phyloP scores from a whole-genome alignment of 2,888 invertebrate species.

The Agelastica alni region DNA sequence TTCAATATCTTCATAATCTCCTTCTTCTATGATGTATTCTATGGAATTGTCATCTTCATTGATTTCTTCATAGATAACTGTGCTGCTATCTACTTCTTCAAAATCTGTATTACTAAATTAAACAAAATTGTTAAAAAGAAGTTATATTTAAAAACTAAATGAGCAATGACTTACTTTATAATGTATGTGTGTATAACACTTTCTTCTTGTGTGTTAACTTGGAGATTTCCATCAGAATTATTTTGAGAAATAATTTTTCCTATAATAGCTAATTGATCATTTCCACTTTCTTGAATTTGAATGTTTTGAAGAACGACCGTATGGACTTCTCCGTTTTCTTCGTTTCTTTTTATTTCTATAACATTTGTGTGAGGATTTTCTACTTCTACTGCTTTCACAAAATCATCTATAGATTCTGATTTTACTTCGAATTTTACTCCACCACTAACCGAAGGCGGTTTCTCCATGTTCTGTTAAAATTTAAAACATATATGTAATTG shows the following conservation, averaged over 20 bases:
- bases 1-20: slow-evolving; percentile 22
- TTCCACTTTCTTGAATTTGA: slow-evolving; percentile 23
- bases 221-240: slow-evolving; percentile 45
- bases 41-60: slow-evolving; percentile 34
- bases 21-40: slow-evolving; percentile 40
- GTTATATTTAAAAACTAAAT: slow-evolving; percentile 1
- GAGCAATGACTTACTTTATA: slow-evolving; percentile 39
- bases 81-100: slow-evolving; percentile 31
- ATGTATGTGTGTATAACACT: slow-evolving; percentile 36
- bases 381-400: slow-evolving; percentile 15
- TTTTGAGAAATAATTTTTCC: slow-evolving; percentile 38
- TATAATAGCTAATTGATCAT: slow-evolving; percentile 38
- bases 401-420: background rate
- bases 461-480: too few species aligned
- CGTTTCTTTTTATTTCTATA: slow-evolving; percentile 12
- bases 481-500: too few species aligned
- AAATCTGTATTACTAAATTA: slow-evolving; percentile 33
- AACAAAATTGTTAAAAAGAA: background rate
- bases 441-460: slow-evolving; percentile 6
- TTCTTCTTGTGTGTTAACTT: slow-evolving; percentile 39
- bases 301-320: slow-evolving; percentile 44
- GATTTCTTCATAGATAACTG: slow-evolving; percentile 34
- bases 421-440: slow-evolving; percentile 22
- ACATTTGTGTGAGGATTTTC: slow-evolving; percentile 3
- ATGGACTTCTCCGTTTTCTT: slow-evolving; percentile 18